Evolutionary conservation across 2,888 invertebrate species (phyloP).

Genomic region (Ochropleura leucogaster): DNA sequence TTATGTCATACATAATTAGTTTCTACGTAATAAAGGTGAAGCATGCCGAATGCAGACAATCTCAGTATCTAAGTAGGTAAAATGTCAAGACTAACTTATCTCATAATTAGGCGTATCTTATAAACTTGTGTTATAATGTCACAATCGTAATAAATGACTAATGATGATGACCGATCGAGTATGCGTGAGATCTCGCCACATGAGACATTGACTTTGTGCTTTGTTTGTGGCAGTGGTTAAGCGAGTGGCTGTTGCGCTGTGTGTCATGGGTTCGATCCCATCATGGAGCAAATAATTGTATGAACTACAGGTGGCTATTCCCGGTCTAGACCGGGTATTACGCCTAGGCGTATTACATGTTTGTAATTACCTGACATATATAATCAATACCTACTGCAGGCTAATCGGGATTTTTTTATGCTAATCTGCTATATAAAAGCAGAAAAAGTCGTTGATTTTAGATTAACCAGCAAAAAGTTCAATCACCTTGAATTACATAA

Average conservation of each 20-base stretch:
- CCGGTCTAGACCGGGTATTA: too few relatives aligned
- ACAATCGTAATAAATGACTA: background rate
- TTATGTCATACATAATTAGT: conserved; percentile 22
- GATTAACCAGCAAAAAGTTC: conserved; percentile 29
- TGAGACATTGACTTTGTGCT: conserved; percentile 20
- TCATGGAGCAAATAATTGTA: too few relatives aligned
- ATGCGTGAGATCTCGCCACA: conserved; percentile 2
- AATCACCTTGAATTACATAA: conserved; percentile 44
- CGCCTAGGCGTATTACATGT: too few relatives aligned
- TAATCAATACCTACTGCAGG: background rate
- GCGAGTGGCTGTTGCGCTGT: too few relatives aligned
- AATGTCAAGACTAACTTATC: conserved; percentile 2
- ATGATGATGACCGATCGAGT: conserved; percentile 22
- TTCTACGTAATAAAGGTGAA: background rate
- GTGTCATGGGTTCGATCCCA: too few relatives aligned
- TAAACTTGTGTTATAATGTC: background rate
- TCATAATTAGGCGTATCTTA: conserved; percentile 10
- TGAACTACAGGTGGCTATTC: too few relatives aligned
- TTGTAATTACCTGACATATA: background rate
- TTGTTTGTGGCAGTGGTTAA: background rate
- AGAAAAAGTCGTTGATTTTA: background rate
- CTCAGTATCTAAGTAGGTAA: background rate
- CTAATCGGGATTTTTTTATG: background rate
- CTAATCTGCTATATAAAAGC: background rate
- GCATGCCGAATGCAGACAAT: background rate